A percentile compares a stretch with the other conserved stretches of the same genome.
Conservation (phyloP, 2,797 vertebrate genomes). For the Cetoscarus ocellatus region DNA sequence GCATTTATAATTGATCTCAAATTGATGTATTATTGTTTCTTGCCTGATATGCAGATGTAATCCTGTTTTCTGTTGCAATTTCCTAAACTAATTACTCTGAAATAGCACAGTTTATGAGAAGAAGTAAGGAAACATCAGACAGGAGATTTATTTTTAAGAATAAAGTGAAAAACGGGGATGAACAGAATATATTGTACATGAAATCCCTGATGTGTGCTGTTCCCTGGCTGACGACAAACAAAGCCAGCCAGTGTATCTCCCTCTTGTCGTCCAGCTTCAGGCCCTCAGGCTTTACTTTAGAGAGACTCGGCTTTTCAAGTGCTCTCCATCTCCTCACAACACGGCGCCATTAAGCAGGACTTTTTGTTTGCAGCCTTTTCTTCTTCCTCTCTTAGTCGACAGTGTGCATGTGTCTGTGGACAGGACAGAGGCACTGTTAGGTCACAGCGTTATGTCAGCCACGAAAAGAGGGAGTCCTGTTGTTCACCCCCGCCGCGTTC, state of each 20-base stretch:
- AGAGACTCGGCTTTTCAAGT: conserved; percentile 51
- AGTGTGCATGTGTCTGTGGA: conserved; percentile 1
- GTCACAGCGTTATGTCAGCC: conserved; percentile 1
- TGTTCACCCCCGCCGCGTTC: conserved; percentile 28
- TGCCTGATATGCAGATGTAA: too few relatives aligned
- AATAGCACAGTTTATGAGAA: too few relatives aligned
- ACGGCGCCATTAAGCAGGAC: conserved; percentile 49
- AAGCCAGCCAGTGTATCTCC: conserved; percentile 4
- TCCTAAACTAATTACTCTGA: too few relatives aligned
- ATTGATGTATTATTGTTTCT: too few relatives aligned
- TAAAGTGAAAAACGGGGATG: neutral
- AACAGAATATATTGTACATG: conserved; percentile 9
- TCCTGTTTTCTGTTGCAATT: too few relatives aligned
- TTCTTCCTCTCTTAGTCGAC: conserved; percentile 5
- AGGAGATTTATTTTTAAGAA: too few relatives aligned
- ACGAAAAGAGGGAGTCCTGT: conserved; percentile 4
- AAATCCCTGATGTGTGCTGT: conserved; percentile 1
- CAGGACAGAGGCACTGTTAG: conserved; percentile 14
- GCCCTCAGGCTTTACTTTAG: conserved; percentile 63
- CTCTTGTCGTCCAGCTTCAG: conserved; percentile 30
- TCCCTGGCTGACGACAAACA: conserved; percentile 8
- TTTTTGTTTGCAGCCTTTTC: conserved; percentile 45
- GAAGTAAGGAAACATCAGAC: too few relatives aligned
- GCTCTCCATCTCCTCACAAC: conserved; percentile 40
- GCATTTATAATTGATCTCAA: too few relatives aligned